Conservation (phyloP, 2,888 invertebrate species). For the Melieria crassipennis region DNA sequence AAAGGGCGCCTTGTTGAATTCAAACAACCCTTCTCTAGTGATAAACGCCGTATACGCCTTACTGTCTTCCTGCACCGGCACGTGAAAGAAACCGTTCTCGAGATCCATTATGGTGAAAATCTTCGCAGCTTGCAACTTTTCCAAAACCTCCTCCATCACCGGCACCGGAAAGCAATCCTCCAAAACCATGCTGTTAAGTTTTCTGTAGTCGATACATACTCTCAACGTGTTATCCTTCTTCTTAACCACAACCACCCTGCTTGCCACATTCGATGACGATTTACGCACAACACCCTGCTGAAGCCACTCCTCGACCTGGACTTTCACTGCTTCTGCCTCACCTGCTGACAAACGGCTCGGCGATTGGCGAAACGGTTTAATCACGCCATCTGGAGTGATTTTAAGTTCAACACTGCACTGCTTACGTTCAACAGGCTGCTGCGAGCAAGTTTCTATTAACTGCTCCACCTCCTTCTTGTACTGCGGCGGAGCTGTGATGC, state of each 20-base stretch:
- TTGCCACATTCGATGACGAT: slow-evolving; percentile 27
- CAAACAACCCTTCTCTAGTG: slow-evolving; percentile 13
- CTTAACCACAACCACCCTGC: slow-evolving; percentile 29
- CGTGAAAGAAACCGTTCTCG: background rate
- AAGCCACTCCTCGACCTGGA: background rate
- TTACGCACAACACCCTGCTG: slow-evolving; percentile 20
- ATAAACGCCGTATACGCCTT: slow-evolving; percentile 11
- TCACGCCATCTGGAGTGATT: slow-evolving; percentile 29
- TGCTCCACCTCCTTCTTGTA: slow-evolving; percentile 10
- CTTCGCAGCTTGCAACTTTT: no score
- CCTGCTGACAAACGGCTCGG: slow-evolving; percentile 32
- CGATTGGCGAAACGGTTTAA: slow-evolving; percentile 33
- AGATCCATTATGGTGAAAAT: background rate
- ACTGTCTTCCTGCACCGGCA: slow-evolving; percentile 21
- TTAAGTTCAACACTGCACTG: slow-evolving; percentile 16
- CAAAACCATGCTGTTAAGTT: slow-evolving; percentile 55
- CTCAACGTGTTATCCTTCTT: slow-evolving; percentile 34
- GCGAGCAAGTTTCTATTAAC: no score
- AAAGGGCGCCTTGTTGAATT: slow-evolving; percentile 35
- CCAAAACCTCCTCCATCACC: slow-evolving; percentile 31
- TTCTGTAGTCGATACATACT: slow-evolving; percentile 60
- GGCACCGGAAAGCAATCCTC: slow-evolving; percentile 56
- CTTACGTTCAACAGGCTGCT: slow-evolving; percentile 4
- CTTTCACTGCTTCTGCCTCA: background rate
- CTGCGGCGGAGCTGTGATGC: slow-evolving; percentile 9